A percentile compares a stretch with the other conserved stretches of the same genome.
These are phyloP conservation scores for Macrosiphum euphorbiae DNA, from an alignment of 2,888 invertebrate genomes.

Conservation along the genomic window DNA sequence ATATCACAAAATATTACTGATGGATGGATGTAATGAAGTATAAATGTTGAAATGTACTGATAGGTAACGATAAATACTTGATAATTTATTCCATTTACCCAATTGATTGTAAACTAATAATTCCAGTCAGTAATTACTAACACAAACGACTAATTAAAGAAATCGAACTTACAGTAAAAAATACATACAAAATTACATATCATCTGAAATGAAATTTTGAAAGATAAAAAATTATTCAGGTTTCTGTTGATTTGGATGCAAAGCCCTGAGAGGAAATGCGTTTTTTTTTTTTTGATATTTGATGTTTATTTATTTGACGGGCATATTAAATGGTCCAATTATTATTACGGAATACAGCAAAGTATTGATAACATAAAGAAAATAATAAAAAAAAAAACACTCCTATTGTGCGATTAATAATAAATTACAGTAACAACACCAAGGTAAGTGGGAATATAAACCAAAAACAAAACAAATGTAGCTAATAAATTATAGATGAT, in stretches of 20 bases:
- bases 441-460: not conserved
- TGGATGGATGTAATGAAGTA: not conserved
- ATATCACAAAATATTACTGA: not conserved
- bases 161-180: not conserved
- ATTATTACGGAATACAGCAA: not conserved
- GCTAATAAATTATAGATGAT: not conserved
- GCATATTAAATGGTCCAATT: not conserved
- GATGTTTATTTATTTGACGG: not conserved
- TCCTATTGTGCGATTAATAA: not conserved
- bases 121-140: not conserved
- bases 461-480: not conserved
- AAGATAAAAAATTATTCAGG: not conserved
- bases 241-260: not conserved
- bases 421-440: not conserved
- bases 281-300: not conserved
- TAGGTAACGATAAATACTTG: not conserved
- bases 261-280: not conserved
- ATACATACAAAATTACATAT: not conserved
- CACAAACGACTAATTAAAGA: not conserved
- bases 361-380: not conserved
- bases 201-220: not conserved
- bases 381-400: not conserved
- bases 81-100: not conserved
- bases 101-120: not conserved
- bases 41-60: not conserved